Percentiles rank a stretch among this genome's conserved stretches.
These are phyloP conservation scores for Lordiphosa clarofinis DNA, from an alignment of 1,140 invertebrate species.

Conservation along the genomic window DNA sequence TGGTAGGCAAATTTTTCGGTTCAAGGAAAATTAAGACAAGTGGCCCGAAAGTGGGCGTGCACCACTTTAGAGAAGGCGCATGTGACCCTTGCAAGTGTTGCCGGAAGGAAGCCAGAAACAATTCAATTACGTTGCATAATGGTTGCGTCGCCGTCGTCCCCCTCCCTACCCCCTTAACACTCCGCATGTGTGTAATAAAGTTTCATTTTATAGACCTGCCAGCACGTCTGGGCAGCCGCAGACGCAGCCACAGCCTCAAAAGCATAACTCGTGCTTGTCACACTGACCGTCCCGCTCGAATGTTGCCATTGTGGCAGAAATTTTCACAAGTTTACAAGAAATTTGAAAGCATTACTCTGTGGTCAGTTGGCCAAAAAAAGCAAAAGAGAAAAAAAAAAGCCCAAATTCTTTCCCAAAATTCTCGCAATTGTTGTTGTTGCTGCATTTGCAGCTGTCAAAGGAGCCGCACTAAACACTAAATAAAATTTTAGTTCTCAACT, in stretches of 20 bases:
- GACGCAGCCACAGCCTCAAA: slow-evolving; percentile 54
- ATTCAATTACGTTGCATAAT: slow-evolving; percentile 74
- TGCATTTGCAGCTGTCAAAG: slow-evolving; percentile 62
- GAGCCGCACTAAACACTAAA: slow-evolving; percentile 76
- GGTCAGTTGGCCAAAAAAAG: slow-evolving; percentile 21
- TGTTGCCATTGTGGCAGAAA: slow-evolving; percentile 30
- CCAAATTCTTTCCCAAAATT: slow-evolving; percentile 57
- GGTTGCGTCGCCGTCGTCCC: slow-evolving; percentile 29
- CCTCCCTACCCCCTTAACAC: background rate
- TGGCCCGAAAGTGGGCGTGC: slow-evolving; percentile 25
- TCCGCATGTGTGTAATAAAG: slow-evolving; percentile 54
- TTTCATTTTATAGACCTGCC: slow-evolving; percentile 77
- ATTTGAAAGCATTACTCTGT: slow-evolving; percentile 69
- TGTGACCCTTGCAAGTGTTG: slow-evolving; percentile 34
- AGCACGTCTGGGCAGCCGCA: slow-evolving; percentile 53
- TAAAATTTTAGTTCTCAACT: slow-evolving; percentile 76
- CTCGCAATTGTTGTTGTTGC: slow-evolving; percentile 45
- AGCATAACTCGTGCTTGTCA: slow-evolving; percentile 70
- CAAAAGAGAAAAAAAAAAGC: slow-evolving; percentile 14
- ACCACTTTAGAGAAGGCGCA: slow-evolving; percentile 10
- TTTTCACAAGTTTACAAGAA: slow-evolving; percentile 48
- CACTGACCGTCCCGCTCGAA: slow-evolving; percentile 14
- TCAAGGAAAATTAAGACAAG: slow-evolving; percentile 61
- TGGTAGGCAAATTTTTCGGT: slow-evolving; percentile 58
- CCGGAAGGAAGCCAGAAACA: slow-evolving; percentile 59